phyloP scores from a whole-genome alignment of 2,888 invertebrate species.

The Chrysina gloriosa region DNA sequence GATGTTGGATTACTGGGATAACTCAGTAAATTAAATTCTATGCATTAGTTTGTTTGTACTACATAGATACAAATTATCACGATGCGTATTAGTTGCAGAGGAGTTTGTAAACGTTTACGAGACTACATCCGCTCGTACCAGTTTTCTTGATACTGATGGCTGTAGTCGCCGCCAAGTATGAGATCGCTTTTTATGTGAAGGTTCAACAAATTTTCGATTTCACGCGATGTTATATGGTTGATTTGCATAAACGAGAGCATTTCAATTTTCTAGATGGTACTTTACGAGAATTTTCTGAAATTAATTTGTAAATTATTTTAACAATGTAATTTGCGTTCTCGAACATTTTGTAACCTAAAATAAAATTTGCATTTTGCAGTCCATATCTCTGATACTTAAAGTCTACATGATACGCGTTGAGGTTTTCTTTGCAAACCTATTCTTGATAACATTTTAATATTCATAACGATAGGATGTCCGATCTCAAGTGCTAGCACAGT shows the following conservation, averaged over 20 bases:
- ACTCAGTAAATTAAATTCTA: conserved; percentile 23
- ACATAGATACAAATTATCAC: conserved; percentile 29
- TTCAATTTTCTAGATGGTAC: not conserved
- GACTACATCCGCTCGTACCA: conserved; percentile 19
- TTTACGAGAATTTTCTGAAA: not conserved
- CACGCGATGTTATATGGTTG: conserved; percentile 17
- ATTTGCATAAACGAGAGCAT: conserved; percentile 12
- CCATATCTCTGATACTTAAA: too few relatives aligned
- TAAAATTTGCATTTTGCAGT: too few relatives aligned
- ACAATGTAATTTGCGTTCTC: too few relatives aligned
- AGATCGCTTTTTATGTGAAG: not conserved
- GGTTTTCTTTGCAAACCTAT: too few relatives aligned
- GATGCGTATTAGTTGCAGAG: conserved; percentile 15
- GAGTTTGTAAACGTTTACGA: conserved; percentile 8
- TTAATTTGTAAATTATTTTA: too few relatives aligned
- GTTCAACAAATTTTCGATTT: conserved; percentile 20
- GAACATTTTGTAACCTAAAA: too few relatives aligned
- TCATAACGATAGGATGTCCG: too few relatives aligned
- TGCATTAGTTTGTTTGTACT: conserved; percentile 27
- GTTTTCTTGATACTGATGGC: not conserved
- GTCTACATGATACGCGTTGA: too few relatives aligned
- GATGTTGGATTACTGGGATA: conserved; percentile 14
- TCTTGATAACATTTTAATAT: too few relatives aligned
- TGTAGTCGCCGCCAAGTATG: not conserved
- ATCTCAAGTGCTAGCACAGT: too few relatives aligned